Evolutionary conservation across 2,797 vertebrate genomes (phyloP).

Genomic region (Darevskia mixta): DNA sequence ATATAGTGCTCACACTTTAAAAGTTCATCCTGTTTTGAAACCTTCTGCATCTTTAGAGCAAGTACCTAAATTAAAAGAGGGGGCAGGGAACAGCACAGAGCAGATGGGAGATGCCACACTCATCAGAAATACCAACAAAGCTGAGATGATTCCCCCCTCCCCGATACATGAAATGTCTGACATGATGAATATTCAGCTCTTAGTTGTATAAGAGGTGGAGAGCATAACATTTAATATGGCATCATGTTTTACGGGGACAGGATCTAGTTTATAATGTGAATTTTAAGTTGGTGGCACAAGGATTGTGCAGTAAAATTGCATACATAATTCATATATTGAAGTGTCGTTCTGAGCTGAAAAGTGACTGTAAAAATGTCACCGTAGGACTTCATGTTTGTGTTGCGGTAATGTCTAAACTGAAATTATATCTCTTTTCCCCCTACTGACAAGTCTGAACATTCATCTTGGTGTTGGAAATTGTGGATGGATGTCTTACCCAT

Average conservation of each 20-base stretch:
- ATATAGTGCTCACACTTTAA: background rate
- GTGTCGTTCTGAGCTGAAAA: slow-evolving; percentile 22
- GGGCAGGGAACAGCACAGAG: background rate
- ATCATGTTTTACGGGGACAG: slow-evolving; percentile 56
- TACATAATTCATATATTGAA: slow-evolving; percentile 21
- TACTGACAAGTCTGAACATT: background rate
- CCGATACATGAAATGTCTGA: slow-evolving; percentile 33
- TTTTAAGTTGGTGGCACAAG: background rate
- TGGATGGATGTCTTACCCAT: background rate
- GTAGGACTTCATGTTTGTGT: background rate
- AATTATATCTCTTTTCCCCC: background rate
- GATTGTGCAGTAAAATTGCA: slow-evolving; percentile 24
- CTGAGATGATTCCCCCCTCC: slow-evolving; percentile 2
- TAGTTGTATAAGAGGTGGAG: slow-evolving; percentile 38
- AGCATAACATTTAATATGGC: slow-evolving; percentile 38
- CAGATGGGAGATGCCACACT: slow-evolving; percentile 4
- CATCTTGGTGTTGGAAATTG: background rate
- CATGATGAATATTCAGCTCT: slow-evolving; percentile 60
- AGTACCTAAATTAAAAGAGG: slow-evolving; percentile 5
- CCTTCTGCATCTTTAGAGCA: slow-evolving; percentile 17
- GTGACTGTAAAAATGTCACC: background rate
- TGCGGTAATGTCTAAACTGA: background rate
- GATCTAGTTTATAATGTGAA: slow-evolving; percentile 39
- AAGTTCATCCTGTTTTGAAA: slow-evolving; percentile 46
- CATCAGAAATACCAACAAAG: slow-evolving; percentile 34